phyloP scores from a whole-genome alignment of 2,113 vertebrate genomes.

The Eurypyga helias region DNA sequence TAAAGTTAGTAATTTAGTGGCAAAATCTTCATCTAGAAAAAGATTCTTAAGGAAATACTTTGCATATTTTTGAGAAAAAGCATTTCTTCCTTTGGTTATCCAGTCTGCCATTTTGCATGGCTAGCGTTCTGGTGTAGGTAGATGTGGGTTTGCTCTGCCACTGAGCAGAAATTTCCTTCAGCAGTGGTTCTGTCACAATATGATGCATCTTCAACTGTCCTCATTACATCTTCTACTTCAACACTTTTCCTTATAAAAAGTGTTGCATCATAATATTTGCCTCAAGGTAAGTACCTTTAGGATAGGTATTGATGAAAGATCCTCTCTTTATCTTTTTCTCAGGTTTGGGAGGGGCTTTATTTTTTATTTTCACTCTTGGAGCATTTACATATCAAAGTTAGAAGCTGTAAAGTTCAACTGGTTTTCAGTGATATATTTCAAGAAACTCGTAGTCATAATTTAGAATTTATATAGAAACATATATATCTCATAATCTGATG shows the following conservation, averaged over 20 bases:
- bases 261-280: not conserved
- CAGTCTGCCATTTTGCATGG: not conserved
- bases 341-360: fast-evolving
- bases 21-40: not conserved
- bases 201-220: not conserved
- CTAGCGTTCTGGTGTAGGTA: not conserved
- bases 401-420: not conserved
- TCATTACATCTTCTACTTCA: not conserved
- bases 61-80: not conserved
- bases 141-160: not conserved
- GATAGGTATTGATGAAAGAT: not conserved
- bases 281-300: not conserved
- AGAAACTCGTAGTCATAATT: not conserved
- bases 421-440: not conserved
- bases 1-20: not conserved
- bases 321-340: not conserved
- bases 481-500: not conserved
- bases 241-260: not conserved
- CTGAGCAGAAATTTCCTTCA: not conserved
- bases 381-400: not conserved
- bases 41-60: not conserved
- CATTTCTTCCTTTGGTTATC: not conserved
- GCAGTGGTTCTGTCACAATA: not conserved
- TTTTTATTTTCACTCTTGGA: not conserved
- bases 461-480: not conserved